Evolutionary conservation across 2,113 vertebrate genomes (phyloP).

Genomic region (Grus americana): DNA sequence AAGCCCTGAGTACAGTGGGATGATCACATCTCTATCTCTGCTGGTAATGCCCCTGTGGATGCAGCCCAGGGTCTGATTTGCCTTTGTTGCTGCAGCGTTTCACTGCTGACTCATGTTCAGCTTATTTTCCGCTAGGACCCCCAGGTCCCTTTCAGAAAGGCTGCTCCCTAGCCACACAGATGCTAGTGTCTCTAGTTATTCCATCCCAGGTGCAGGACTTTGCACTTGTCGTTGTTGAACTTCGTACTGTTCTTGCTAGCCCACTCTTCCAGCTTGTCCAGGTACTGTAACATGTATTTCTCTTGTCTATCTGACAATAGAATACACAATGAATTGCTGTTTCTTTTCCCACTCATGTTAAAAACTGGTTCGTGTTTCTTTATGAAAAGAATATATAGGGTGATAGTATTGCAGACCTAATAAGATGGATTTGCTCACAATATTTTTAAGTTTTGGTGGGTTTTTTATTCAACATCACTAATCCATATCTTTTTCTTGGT

Average conservation of each 20-base stretch:
- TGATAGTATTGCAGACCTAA: neutral
- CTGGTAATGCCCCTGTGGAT: neutral
- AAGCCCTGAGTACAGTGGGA: neutral
- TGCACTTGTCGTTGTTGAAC: neutral
- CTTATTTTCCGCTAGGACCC: neutral
- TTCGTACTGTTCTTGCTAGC: neutral
- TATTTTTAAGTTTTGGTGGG: neutral
- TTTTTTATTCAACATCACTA: neutral
- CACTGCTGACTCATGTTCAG: neutral
- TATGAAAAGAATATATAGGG: neutral
- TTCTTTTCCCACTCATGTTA: neutral
- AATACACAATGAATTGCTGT: neutral
- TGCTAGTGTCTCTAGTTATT: neutral
- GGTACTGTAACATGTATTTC: neutral
- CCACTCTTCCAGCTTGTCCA: neutral
- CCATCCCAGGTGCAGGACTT: neutral
- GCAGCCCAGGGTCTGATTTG: neutral
- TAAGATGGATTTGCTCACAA: neutral
- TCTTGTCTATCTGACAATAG: neutral
- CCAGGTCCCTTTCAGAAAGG: neutral
- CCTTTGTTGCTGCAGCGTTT: neutral
- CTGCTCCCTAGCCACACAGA: neutral
- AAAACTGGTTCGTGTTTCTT: neutral
- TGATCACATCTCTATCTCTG: neutral
- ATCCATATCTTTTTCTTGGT: neutral